Evolutionary conservation across 1,140 invertebrate genomes (phyloP).

Genomic region (Episyrphus balteatus): DNA sequence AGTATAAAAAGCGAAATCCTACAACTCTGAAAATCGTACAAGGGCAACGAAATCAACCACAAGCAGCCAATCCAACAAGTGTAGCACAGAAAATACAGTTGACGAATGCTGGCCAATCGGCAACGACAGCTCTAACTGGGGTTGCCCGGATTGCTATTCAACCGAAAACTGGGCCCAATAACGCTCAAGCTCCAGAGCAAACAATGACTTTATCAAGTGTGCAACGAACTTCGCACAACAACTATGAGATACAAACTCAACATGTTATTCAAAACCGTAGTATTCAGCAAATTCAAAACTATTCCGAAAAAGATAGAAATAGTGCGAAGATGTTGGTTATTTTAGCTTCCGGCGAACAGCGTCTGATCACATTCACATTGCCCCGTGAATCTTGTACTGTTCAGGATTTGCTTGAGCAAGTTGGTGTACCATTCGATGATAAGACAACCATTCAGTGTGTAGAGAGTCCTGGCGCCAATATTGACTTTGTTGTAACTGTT

Average conservation of each 20-base stretch:
- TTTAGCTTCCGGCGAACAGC: constrained; percentile 58
- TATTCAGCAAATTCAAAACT: constrained; percentile 14
- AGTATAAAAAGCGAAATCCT: constrained; percentile 24
- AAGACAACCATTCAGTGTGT: constrained; percentile 57
- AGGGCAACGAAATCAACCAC: constrained; percentile 3
- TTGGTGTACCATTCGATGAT: constrained; percentile 47
- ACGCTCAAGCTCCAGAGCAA: too few species aligned
- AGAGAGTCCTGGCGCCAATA: constrained; percentile 53
- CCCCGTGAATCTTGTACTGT: constrained; percentile 68
- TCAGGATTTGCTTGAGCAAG: constrained; percentile 65
- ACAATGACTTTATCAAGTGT: constrained; percentile 15
- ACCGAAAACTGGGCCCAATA: constrained; percentile 7
- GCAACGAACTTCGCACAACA: constrained; percentile 30
- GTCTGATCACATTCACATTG: constrained; percentile 65
- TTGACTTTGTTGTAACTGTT: constrained; percentile 64
- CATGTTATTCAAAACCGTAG: constrained; percentile 31
- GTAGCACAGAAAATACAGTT: constrained; percentile 1
- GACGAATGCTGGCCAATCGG: background rate
- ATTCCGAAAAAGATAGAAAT: constrained; percentile 39
- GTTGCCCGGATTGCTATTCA: constrained; percentile 9
- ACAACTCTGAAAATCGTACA: constrained; percentile 10
- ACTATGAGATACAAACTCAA: constrained; percentile 33
- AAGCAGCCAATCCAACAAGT: constrained; percentile 3
- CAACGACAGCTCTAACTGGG: background rate
- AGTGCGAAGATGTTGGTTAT: constrained; percentile 65